Percentiles rank a stretch among this genome's conserved stretches.
These are phyloP conservation scores for Tetragonisca angustula DNA, from an alignment of 2,888 invertebrate species.

Conservation along the genomic window DNA sequence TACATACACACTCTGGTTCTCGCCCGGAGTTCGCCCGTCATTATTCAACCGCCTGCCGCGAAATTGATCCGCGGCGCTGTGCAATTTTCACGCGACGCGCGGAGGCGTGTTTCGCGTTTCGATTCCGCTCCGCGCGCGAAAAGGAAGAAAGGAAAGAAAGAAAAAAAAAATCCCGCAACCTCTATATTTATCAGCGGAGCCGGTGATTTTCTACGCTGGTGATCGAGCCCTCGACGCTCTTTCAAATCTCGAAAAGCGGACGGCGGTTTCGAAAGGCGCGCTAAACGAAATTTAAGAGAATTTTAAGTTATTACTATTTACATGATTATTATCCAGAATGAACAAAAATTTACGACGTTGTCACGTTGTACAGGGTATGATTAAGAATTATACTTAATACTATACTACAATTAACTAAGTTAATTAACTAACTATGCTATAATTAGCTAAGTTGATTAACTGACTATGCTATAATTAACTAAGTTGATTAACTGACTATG, in stretches of 20 bases:
- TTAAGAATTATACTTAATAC: too few species aligned
- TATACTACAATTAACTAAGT: too few species aligned
- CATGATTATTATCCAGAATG: too few species aligned
- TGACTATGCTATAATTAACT: too few species aligned
- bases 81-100: constrained; percentile 36
- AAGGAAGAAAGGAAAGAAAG: neutral
- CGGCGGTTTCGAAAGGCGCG: neutral
- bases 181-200: constrained; percentile 44
- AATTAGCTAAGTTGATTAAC: too few species aligned
- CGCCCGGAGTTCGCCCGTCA: constrained; percentile 6
- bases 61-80: constrained; percentile 30
- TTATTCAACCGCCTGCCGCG: constrained; percentile 31
- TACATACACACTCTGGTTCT: constrained; percentile 10
- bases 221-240: constrained; percentile 29
- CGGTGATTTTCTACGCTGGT: constrained; percentile 42
- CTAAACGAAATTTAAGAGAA: too few species aligned
- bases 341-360: too few species aligned
- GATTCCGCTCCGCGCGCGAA: constrained; percentile 44
- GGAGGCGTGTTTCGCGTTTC: constrained; percentile 32
- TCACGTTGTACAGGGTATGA: too few species aligned
- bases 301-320: too few species aligned
- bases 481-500: too few species aligned
- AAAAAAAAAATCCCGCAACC: neutral
- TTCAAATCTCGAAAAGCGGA: constrained; percentile 1
- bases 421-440: too few species aligned